Evolutionary conservation across 2,797 vertebrate genomes (phyloP), one percentile per base, ranked within the genome.

Genomic region (Sebastes nivosus): DNA sequence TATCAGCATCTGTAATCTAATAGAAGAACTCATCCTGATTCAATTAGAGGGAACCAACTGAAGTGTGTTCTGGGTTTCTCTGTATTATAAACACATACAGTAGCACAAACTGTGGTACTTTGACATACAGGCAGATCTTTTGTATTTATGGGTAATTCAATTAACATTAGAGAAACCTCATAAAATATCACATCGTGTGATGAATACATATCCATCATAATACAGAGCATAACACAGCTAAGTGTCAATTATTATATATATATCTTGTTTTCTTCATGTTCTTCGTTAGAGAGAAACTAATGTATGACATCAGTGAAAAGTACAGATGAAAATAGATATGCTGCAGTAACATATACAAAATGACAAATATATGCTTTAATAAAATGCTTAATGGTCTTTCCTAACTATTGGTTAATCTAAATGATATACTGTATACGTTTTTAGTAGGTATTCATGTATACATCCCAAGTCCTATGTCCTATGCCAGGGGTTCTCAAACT

Each of bases 11-110:
- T 54, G 61, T 87, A 80, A 83, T 83, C 55, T 34, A 76, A 81
- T 86, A 36, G 80, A 65, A 64, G 5, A 38, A 80, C 25, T 18
- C 80, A 77, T 79, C 77, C 70, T 84, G 81, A 87, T 86, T 77
- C 50, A 72, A 88, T 86, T 83, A 66, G 13, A 2, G 64, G 73
- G 25, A 64, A 61, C 1, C 22, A 52, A 29, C 18, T 74, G 81
- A 74, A 64, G 20, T 18, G 14, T 76, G 74, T 60, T 78, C 27
- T 50, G 12, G 25, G 6, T 75, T 77, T 61, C 5, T 76, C 25
- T 38, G 12, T 38, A 8, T 70, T 36, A 32, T 25, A 14, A 74
- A 46, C 14, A 58, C 18, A 32, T 5, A 59, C 55, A 60, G 68
- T 42, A 24, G 61, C 71, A 61, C 22, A 50, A 42, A 46, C 34